Evolutionary conservation across 2,797 vertebrate species (phyloP), one percentile per base, ranked within the genome.

Genomic region (Arnoldichthys spilopterus): DNA sequence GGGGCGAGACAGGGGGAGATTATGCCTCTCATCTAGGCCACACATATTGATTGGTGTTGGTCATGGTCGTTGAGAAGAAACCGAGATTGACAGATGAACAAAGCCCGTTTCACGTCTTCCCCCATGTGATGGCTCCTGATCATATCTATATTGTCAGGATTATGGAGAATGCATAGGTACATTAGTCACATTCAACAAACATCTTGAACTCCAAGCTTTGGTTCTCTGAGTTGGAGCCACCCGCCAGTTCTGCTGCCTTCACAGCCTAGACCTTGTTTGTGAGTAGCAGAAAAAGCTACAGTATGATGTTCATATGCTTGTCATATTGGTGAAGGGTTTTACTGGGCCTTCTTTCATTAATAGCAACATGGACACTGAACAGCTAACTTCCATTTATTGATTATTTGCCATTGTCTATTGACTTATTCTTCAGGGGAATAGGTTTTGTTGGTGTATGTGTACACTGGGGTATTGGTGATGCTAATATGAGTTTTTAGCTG

Each of bases 361-460:
- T 8, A 12, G 32, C 37, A 22, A 32, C 26, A 59, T 56, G 20
- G 5, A 7, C 20, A 1, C 18, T 11, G 20, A 6, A 28, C 3
- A 15, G 43, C 11, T 3, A 34, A 12, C 92, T 94, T 95, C 94
- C 93, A 94, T 91, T 92, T 96, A 97, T 97, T 97, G 96, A 97
- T 96, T 97, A 95, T 93, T 95, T 98, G 96, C 95, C 7, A 97
- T 93, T 92, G 94, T 92, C 93, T 94, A 93, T 98, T 95, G 94
- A 93, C 93, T 94, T 93, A 92, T 93, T 94, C 93, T 94, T 94
- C 94, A 85, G 86, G 89, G 91, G 90, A 90, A 6, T 1, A 22
- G n/a, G 0, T 7, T 49, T 11, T n/a, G 20, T 95, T 95, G 93
- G 91, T 94, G 93, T 94, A 92, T 74, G 86, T 93, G 8, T 40